Conservation (phyloP, 2,888 invertebrate species). For the Himalopsyche japonica region DNA sequence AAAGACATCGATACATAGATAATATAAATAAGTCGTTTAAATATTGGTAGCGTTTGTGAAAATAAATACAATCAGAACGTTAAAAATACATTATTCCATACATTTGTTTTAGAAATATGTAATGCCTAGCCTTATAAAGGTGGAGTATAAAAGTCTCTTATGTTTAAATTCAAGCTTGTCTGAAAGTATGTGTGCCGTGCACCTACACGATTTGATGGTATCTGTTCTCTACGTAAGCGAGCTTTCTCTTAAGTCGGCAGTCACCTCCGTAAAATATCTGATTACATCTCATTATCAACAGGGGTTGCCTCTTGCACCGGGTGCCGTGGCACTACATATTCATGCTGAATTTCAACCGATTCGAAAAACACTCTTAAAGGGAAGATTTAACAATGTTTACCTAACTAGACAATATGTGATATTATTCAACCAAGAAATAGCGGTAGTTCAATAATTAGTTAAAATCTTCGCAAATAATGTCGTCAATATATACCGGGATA, state of each 20-base stretch:
- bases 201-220: background rate
- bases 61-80: too few relatives aligned
- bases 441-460: too few relatives aligned
- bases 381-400: too few relatives aligned
- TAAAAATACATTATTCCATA: too few relatives aligned
- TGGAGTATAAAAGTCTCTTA: background rate
- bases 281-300: constrained; percentile 60
- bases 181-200: background rate
- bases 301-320: constrained; percentile 22
- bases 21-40: too few relatives aligned
- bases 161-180: background rate
- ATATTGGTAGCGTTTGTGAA: too few relatives aligned
- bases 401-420: too few relatives aligned
- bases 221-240: background rate
- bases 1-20: too few relatives aligned
- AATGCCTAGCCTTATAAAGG: constrained; percentile 5
- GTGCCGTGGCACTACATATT: background rate
- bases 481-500: too few relatives aligned
- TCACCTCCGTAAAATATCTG: constrained; percentile 53
- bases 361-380: background rate
- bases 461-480: too few relatives aligned
- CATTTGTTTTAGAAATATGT: background rate
- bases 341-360: background rate
- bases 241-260: background rate
- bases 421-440: too few relatives aligned